Evolutionary conservation across 2,113 vertebrate genomes (phyloP), one percentile per base, ranked within the genome.

Genomic region (Egretta garzetta): DNA sequence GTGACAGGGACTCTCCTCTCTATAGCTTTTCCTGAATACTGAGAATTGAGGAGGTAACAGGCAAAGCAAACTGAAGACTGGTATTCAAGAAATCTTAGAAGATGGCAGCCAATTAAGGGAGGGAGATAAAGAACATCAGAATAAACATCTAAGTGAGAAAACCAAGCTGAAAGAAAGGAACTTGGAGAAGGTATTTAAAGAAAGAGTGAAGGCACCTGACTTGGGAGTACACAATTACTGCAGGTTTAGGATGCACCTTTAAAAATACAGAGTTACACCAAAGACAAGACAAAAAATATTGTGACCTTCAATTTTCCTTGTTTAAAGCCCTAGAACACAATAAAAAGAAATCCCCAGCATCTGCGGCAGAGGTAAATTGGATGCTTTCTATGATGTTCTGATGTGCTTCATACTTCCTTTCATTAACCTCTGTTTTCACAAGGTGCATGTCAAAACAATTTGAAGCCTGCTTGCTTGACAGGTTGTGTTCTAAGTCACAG

Each of bases 401-500:
- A n/a, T 98, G 97, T 24, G 94, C 95, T 64, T 96, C 67, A 30
- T 88, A 70, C 53, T 98, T 90, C 14, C 59, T 55, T 32, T 93
- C 90, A 73, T 98, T 97, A 32, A 98, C 71, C 60, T 97, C 94
- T 37, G 86, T 64, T 85, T 80, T 96, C 43, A 88, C 94, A 77
- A 93, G 93, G 52, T 97, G 90, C 64, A 98, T 80, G 71, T 98
- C 95, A 52, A 97, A 93, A 75, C 97, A 97, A 74, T 96, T 93
- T 74, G 93, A 80, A 14, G 94, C 92, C 15, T 95, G 94, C 27
- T 96, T 88, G 45, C 93, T 97, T 74, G 87, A 95, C 82, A 98
- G 92, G 81, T 98, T 97, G 81, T 73, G 90, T 33, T 96, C 53
- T 16, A 98, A 96, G 81, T 98, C 98, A 55, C 93, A 98, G 82